Evolutionary conservation across 2,113 vertebrate species (phyloP).

Genomic region (Alosa alosa): DNA sequence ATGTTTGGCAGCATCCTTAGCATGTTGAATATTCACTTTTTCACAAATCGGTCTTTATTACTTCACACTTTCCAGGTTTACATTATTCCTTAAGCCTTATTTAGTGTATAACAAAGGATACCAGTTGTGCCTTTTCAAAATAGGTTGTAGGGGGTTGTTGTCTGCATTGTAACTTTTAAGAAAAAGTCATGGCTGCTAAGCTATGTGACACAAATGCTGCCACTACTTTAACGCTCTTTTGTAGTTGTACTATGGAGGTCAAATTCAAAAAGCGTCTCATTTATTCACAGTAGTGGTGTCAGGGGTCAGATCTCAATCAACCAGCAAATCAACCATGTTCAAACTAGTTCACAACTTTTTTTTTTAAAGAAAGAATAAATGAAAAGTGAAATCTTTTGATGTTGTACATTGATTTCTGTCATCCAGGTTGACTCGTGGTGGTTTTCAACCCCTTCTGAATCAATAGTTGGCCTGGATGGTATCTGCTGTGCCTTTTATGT

Average conservation of each 20-base stretch:
- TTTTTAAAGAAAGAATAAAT: background rate
- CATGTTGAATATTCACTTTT: background rate
- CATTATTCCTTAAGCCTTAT: background rate
- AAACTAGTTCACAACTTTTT: background rate
- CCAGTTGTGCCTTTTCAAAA: background rate
- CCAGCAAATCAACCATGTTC: background rate
- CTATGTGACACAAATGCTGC: background rate
- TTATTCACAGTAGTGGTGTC: background rate
- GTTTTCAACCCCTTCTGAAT: background rate
- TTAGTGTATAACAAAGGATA: background rate
- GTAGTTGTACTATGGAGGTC: background rate
- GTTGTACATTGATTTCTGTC: background rate
- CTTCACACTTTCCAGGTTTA: too few species aligned
- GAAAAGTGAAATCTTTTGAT: background rate
- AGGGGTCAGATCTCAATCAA: background rate
- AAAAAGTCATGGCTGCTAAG: background rate
- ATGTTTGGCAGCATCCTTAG: background rate
- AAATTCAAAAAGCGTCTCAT: background rate
- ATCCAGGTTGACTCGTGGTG: background rate
- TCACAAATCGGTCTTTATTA: background rate
- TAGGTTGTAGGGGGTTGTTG: background rate
- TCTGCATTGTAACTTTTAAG: background rate
- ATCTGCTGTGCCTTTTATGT: background rate
- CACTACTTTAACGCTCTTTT: background rate
- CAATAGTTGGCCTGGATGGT: background rate